These are phyloP conservation scores for Orgyia antiqua DNA, from an alignment of 2,888 invertebrate genomes.

Conservation along the genomic window DNA sequence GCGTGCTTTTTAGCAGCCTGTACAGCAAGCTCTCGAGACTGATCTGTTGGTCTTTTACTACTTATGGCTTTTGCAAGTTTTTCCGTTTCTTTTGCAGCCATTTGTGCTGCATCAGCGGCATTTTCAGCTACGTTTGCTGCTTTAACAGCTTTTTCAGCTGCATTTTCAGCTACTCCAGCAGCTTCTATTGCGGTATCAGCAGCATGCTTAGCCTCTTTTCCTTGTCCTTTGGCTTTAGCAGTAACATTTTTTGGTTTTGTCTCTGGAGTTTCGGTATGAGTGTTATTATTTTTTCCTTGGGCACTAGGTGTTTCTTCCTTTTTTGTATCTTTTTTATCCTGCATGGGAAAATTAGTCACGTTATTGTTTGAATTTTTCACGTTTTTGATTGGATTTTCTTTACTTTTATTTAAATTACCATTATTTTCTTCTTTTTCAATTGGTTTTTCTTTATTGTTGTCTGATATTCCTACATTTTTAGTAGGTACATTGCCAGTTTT, in stretches of 20 bases:
- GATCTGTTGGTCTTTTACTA: constrained; percentile 3
- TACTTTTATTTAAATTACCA: neutral
- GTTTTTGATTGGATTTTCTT: constrained; percentile 1
- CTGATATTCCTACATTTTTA: too few relatives aligned
- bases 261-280: too few relatives aligned
- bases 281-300: too few relatives aligned
- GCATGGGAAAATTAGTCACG: too few relatives aligned
- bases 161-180: constrained; percentile 7
- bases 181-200: constrained; percentile 1
- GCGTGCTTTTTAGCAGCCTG: constrained; percentile 15
- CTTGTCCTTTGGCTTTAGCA: too few relatives aligned
- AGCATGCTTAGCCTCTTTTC: constrained; percentile 1
- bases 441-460: neutral
- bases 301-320: neutral
- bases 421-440: neutral
- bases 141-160: constrained; percentile 5
- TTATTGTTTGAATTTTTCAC: neutral
- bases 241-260: too few relatives aligned
- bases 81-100: constrained; percentile 10
- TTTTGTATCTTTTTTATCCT: neutral
- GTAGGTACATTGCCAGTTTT: too few relatives aligned
- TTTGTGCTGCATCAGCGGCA: constrained; percentile 7
- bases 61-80: constrained; percentile 2
- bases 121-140: constrained; percentile 6
- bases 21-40: constrained; percentile 2